Conservation (phyloP, 2,113 vertebrate genomes). For the Climacteris rufus region DNA sequence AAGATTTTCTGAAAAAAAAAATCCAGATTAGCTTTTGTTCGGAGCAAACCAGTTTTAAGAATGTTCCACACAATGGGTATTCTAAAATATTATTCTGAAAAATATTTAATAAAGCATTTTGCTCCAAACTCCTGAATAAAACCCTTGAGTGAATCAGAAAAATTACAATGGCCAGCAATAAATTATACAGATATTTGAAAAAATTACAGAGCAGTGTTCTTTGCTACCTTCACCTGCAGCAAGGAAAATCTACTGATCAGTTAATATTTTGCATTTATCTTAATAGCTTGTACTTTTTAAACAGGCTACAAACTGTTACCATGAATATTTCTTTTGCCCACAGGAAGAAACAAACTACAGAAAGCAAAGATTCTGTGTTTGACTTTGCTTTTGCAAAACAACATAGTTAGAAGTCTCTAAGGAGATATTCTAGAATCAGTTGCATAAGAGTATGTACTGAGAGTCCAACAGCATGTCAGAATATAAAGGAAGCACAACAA, state of each 20-base stretch:
- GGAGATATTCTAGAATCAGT: not conserved
- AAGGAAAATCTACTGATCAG: not conserved
- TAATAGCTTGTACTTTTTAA: not conserved
- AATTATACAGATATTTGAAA: not conserved
- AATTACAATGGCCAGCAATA: not conserved
- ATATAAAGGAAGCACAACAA: not conserved
- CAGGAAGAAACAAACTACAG: not conserved
- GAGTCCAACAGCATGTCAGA: not conserved
- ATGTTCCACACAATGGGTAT: not conserved
- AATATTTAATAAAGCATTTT: not conserved
- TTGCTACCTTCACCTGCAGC: not conserved
- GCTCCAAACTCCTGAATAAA: not conserved
- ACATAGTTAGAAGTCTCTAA: conserved; percentile 11
- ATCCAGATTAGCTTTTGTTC: not conserved
- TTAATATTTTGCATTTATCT: not conserved
- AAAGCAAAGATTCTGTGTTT: conserved; percentile 20
- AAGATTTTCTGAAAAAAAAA: not conserved
- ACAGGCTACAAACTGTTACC: not conserved
- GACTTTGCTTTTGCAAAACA: conserved; percentile 36
- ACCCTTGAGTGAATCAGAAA: not conserved
- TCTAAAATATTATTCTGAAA: not conserved
- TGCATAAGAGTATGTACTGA: not conserved
- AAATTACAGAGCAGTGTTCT: not conserved
- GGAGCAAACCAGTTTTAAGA: not conserved
- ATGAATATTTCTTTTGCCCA: not conserved